Base-by-base conservation (phyloP, 2,888 invertebrate species). In the Plemyria rubiginata region DNA sequence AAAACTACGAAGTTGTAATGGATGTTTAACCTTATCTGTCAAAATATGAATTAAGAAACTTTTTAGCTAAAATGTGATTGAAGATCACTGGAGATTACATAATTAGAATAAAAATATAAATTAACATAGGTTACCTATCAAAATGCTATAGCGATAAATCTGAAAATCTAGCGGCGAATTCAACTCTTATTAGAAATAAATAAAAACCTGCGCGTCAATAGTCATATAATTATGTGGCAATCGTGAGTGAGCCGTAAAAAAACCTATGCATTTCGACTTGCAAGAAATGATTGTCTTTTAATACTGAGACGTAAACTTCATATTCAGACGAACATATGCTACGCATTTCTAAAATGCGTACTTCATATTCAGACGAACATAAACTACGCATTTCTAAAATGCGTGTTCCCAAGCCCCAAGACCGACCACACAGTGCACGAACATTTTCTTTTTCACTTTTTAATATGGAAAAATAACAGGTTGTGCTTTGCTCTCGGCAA, bases 401-500 rank as follows among this genome's bases (percentile, higher is more conserved):
- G 48, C 60, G 62, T 65, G 38, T 60, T 59, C 60, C 62, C 49
- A 46, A 38, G 11, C 48, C 57, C 64, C 54, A 28, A 50, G 49
- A 41, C 60, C 43, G 54, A 58, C 63, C 66, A 62, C 50, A 52
- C 53, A 51, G 51, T 54, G 32, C 48, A 49, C 60, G 28, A 52
- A 63, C 61, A 54, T 65, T 65, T 67, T 61, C 60, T 64, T 62
- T 45, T 53, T 56, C 49, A 66, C 54, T 52, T 60, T 57, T 60
- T 50, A 64, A 72, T 58, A 67, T 52, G 41, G 50, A 48, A 50
- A 60, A 70, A 64, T 58, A 68, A 72, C 72, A 36, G 68, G 72
- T 70, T 72, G 54, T 49, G 60, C 49, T 43, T 60, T 65, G 65
- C 65, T 68, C 66, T 65, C 54, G 57, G 62, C 69, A 68, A 69